Evolutionary conservation across 2,797 vertebrate species (phyloP).

Genomic region (Gymnothorax javanicus): DNA sequence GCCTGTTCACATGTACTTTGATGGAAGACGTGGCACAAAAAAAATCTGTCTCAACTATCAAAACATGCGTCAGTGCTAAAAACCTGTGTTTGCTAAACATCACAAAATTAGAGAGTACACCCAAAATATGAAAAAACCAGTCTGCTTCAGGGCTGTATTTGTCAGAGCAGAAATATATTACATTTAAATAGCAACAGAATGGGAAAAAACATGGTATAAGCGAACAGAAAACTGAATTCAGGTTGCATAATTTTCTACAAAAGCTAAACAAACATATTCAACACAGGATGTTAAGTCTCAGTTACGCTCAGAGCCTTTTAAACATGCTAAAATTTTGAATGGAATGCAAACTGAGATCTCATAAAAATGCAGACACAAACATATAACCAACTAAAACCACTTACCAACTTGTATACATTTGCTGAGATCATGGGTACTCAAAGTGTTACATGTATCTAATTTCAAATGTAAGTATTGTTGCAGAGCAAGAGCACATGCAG

Average conservation of each 20-base stretch:
- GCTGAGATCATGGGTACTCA: no score
- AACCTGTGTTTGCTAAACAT: background rate
- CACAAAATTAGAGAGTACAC: background rate
- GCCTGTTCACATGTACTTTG: background rate
- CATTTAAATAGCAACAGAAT: background rate
- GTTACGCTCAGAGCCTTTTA: background rate
- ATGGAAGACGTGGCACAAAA: background rate
- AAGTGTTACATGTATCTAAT: no score
- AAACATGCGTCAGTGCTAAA: background rate
- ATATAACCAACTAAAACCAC: background rate
- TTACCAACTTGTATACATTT: no score
- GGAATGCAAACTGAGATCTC: background rate
- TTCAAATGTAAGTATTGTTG: no score
- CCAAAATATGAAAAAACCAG: background rate
- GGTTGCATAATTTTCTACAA: background rate
- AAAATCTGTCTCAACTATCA: background rate
- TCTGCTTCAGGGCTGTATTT: background rate
- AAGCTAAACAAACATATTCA: background rate
- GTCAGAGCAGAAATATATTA: background rate
- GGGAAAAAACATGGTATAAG: background rate
- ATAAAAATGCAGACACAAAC: constrained; percentile 6
- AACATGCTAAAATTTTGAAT: background rate
- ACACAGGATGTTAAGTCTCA: background rate
- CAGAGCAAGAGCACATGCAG: no score
- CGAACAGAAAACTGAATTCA: background rate